Conservation (phyloP, 2,797 vertebrate species). For the Gephyroberyx darwinii region DNA sequence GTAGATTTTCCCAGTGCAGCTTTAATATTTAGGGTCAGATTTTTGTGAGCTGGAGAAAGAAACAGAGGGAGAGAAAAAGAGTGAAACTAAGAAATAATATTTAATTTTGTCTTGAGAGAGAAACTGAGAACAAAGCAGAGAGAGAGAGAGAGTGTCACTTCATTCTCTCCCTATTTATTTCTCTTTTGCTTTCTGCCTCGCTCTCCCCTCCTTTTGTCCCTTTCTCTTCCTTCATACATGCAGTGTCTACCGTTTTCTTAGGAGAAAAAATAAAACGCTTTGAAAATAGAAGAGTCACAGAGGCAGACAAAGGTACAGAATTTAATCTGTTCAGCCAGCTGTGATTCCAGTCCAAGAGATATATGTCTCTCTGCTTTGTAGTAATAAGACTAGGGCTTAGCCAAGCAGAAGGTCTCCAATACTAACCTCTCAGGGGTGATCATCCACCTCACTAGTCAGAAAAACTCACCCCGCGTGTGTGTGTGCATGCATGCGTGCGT, state of each 20-base stretch:
- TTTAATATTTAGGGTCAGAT: neutral
- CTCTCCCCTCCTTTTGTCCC: neutral
- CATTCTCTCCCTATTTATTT: neutral
- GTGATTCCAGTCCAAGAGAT: constrained; percentile 33
- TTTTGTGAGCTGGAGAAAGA: neutral
- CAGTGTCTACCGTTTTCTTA: neutral
- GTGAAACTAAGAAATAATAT: neutral
- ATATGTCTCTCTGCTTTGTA: constrained; percentile 19
- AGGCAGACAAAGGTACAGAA: constrained; percentile 16
- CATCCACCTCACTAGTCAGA: constrained; percentile 24
- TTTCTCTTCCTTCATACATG: neutral
- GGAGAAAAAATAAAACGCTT: neutral
- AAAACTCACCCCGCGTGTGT: neutral
- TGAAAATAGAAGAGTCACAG: neutral
- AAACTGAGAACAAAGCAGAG: neutral
- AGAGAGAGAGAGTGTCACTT: neutral
- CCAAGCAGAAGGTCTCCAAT: constrained; percentile 31
- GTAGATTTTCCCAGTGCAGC: too few species aligned
- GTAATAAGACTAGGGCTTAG: constrained; percentile 4
- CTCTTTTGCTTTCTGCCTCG: neutral
- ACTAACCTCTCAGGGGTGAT: constrained; percentile 31
- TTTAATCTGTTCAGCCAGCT: constrained; percentile 50
- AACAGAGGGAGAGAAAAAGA: neutral
- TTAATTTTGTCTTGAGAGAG: too few species aligned
- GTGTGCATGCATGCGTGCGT: neutral